phyloP scores from a whole-genome alignment of 2,888 invertebrate species.

The Callinectes sapidus region DNA sequence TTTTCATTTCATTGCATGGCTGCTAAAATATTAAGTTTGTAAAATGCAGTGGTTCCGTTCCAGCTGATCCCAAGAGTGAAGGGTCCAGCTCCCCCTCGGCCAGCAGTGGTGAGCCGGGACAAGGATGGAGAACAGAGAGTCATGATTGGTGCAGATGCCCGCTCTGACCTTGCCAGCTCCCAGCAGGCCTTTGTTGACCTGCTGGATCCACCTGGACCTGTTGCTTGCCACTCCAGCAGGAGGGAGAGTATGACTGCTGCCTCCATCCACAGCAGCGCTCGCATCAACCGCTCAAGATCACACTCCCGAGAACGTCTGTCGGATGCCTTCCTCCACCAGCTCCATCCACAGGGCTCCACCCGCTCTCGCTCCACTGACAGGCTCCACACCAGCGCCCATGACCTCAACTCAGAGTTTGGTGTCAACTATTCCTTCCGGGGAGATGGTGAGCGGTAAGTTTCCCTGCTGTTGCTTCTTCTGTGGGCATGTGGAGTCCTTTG shows the following conservation, averaged over 20 bases:
- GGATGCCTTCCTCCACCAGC: conserved; percentile 60
- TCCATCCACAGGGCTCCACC: conserved; percentile 54
- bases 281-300: conserved; percentile 57
- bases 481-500: not conserved
- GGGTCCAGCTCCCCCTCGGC: conserved; percentile 64
- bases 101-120: conserved; percentile 62
- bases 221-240: conserved; percentile 52
- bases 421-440: conserved; percentile 65
- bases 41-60: not conserved
- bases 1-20: not conserved
- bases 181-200: conserved; percentile 67
- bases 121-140: conserved; percentile 59
- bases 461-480: not conserved
- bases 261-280: conserved; percentile 56
- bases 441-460: conserved; percentile 65
- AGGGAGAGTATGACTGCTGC: conserved; percentile 55
- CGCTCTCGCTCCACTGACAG: conserved; percentile 58
- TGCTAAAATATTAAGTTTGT: not conserved
- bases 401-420: conserved; percentile 65
- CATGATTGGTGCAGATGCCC: conserved; percentile 66
- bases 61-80: conserved; percentile 71
- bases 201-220: conserved; percentile 48
- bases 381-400: conserved; percentile 59
- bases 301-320: conserved; percentile 60
- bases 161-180: conserved; percentile 58